These are phyloP conservation scores for Lapara coniferarum DNA, from an alignment of 2,888 invertebrate species.

Conservation along the genomic window DNA sequence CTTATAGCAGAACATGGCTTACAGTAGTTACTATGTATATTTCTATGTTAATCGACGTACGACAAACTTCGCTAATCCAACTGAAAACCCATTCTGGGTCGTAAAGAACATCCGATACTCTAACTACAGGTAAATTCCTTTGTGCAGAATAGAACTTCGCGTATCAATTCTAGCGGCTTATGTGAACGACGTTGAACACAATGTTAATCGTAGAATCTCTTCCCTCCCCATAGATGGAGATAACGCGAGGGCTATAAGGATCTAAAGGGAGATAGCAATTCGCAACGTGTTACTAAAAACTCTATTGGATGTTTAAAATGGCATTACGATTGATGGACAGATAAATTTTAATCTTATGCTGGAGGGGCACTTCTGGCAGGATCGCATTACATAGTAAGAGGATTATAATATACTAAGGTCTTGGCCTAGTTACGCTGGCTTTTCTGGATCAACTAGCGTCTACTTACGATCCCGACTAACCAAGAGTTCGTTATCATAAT, in stretches of 20 bases:
- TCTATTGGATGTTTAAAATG: conserved; percentile 12
- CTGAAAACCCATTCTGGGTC: no score
- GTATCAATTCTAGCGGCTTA: conserved; percentile 66
- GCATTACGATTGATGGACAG: not conserved
- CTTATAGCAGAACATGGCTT: no score
- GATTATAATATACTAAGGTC: no score
- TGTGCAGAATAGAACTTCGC: conserved; percentile 31
- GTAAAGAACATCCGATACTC: no score
- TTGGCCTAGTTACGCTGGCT: no score
- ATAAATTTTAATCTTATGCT: not conserved
- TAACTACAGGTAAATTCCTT: no score
- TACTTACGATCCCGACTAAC: no score
- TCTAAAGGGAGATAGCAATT: conserved; percentile 25
- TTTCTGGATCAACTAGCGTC: no score
- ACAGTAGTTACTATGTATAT: no score
- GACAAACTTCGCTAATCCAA: no score
- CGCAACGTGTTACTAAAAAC: conserved; percentile 25
- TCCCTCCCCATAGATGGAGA: conserved; percentile 63
- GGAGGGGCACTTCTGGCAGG: not conserved
- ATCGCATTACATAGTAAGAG: not conserved
- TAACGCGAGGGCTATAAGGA: conserved; percentile 26
- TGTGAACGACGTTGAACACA: conserved; percentile 58
- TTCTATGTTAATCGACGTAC: no score
- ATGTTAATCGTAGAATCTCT: conserved; percentile 72
- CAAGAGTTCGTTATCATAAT: no score